These are phyloP conservation scores for Ellobium chinense DNA, from an alignment of 2,888 invertebrate species.

Conservation along the genomic window DNA sequence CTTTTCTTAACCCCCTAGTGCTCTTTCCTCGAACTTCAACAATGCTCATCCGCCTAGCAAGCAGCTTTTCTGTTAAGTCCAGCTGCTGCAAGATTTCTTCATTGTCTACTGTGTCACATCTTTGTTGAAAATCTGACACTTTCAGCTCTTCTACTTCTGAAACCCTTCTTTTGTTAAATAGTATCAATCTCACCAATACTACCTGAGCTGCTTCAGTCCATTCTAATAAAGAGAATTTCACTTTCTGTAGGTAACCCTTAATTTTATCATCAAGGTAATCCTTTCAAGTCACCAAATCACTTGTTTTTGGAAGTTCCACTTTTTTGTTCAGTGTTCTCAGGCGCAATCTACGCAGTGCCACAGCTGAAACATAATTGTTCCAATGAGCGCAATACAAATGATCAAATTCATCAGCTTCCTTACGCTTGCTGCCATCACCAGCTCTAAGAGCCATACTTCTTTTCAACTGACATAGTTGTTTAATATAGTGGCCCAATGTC, in stretches of 20 bases:
- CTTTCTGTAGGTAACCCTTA: background rate
- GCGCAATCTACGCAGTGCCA: background rate
- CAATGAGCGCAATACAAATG: background rate
- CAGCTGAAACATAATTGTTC: conserved; percentile 22
- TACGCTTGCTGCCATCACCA: background rate
- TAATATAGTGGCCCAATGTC: conserved; percentile 3
- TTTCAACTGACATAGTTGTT: background rate
- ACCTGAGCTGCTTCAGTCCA: background rate
- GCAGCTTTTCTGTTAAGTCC: background rate
- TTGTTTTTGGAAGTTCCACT: background rate
- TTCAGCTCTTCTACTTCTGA: conserved; percentile 13
- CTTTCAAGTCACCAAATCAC: background rate
- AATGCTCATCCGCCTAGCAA: conserved; percentile 10
- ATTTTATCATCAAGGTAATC: background rate
- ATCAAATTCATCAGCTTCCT: conserved; percentile 5
- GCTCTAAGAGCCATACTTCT: background rate
- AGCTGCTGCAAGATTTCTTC: background rate
- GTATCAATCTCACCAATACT: background rate
- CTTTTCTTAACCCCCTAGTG: too few species aligned
- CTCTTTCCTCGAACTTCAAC: conserved; percentile 31
- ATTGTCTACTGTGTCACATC: background rate
- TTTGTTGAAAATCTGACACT: background rate
- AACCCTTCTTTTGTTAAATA: conserved; percentile 13
- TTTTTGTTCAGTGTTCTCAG: conserved; percentile 10
- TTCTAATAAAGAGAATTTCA: too few species aligned